Evolutionary conservation across 2,113 vertebrate genomes (phyloP), one percentile per base, ranked within the genome.

Genomic region (zebrafish (Danio rerio)): DNA sequence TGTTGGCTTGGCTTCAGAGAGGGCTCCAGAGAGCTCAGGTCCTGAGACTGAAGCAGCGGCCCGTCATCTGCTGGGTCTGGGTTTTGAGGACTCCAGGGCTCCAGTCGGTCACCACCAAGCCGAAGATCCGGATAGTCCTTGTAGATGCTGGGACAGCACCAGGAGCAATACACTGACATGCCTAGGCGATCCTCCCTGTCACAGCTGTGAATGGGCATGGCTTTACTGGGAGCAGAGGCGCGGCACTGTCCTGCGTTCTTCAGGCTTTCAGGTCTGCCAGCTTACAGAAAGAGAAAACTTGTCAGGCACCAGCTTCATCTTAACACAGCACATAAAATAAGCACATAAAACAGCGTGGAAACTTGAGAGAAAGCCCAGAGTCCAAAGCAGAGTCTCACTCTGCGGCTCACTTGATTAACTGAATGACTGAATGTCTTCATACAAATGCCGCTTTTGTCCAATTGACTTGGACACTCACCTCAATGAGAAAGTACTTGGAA

Each of bases 51-150:
- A 5, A 95, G 66, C 42, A 95, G 49, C 0, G 94, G 94, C 5
- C 92, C 89, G 0, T 87, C 45, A 0, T 81, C 76, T 20, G 62
- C 55, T 15, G 68, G 66, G 76, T 92, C 87, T 7, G 89, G 91
- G 9, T 89, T 90, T 0, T 88, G 93, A 63, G 94, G 91, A 59
- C 87, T 90, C 0, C 74, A 87, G 31, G 87, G 89, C 11, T 90
- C 90, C 5, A 95, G 81, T 0, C 20, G 90, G 63, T 94, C 92
- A 3, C 94, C 94, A 59, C 89, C 89, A 0, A 95, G 94, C 16
- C 93, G 92, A 6, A 95, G 84, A 72, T 88, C 87, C 0, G 94
- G 94, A 7, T 96, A 96, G 85, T 93, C 86, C 20, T 94, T 91
- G 72, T 92, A 96, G 75, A 95, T 91, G 85, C 92, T 94, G n/a